These are phyloP conservation scores for Pandemis corylana DNA, from an alignment of 2,888 invertebrate species.

Conservation along the genomic window DNA sequence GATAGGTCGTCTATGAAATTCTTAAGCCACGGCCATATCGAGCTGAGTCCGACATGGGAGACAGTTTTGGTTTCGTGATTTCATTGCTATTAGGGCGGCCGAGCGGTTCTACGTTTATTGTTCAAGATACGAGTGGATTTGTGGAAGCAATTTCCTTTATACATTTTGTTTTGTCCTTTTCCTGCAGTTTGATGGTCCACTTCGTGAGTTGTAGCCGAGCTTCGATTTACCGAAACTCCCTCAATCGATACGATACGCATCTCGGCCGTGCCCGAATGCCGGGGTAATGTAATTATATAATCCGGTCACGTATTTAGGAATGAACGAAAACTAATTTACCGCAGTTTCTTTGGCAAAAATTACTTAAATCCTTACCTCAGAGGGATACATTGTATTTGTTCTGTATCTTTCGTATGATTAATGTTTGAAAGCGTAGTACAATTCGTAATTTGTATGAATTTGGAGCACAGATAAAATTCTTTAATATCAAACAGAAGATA, in stretches of 20 bases:
- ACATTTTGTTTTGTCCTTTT: conserved; percentile 85
- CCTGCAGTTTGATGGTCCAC: conserved; percentile 83
- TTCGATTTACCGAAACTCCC: conserved; percentile 79
- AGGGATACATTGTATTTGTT: neutral
- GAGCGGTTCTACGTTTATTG: conserved; percentile 82
- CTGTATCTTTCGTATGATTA: conserved; percentile 2
- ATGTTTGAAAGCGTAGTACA: neutral
- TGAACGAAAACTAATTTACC: conserved; percentile 80
- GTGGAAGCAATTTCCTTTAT: conserved; percentile 85
- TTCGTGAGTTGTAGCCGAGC: conserved; percentile 78
- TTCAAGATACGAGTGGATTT: conserved; percentile 85
- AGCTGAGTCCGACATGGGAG: conserved; percentile 68
- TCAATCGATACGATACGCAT: conserved; percentile 78
- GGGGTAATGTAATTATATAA: conserved; percentile 77
- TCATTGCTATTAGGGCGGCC: conserved; percentile 84
- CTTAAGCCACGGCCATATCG: conserved; percentile 64
- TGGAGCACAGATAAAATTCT: conserved; percentile 8
- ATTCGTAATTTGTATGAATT: conserved; percentile 1
- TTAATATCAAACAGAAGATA: neutral
- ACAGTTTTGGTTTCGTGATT: conserved; percentile 85
- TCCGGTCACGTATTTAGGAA: conserved; percentile 73
- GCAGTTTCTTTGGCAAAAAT: conserved; percentile 65
- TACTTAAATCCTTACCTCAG: conserved; percentile 53
- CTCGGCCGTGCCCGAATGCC: conserved; percentile 62
- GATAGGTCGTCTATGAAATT: conserved; percentile 64